Base-by-base conservation (phyloP, 2,888 invertebrate species). In the Athalia cordata region DNA sequence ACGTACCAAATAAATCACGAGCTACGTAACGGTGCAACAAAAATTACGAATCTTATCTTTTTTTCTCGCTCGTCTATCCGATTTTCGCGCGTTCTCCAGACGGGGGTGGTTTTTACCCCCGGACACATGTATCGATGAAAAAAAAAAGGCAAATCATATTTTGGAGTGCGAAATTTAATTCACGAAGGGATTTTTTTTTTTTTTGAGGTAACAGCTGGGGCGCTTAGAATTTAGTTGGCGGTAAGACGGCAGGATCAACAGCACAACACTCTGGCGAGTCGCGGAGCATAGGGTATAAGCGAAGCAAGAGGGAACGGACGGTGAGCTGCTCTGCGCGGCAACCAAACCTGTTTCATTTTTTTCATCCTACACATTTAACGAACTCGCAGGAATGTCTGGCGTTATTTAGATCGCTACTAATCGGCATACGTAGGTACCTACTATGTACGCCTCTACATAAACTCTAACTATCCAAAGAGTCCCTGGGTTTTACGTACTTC, bases 1-100 rank as follows among this genome's bases (percentile, higher is more conserved):
- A 29, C 29, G 29, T 29, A 29, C 29, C 29, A 2, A 29, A 29
- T 29, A 68, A n/a, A 55, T 8, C 29, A 68, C 52, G 50, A 50
- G 52, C 45, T 45, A 47, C 45, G 45, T 72, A 72, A 72, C 72
- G 72, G 72, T 57, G 29, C 29, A 29, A 29, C 29, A 29, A 29
- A 29, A 29, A 29, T 29, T 29, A 29, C 29, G 29, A 29, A 29
- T 29, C 29, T 29, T 29, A 29, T 29, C 29, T 29, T 29, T 29
- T 29, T 29, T 29, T 2, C 2, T 29, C 2, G 0, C 2, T 29
- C 29, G 29, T 29, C 29, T 29, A 29, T 29, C 29, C 29, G 29
- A 29, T 29, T 2, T 29, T 29, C 29, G 29, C 29, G 29, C 29
- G 29, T 2, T 29, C 1, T 29, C 29, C 29, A 29, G 29, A 29